Base-by-base conservation (phyloP, 1,140 invertebrate genomes). In the Nymphalis io region DNA sequence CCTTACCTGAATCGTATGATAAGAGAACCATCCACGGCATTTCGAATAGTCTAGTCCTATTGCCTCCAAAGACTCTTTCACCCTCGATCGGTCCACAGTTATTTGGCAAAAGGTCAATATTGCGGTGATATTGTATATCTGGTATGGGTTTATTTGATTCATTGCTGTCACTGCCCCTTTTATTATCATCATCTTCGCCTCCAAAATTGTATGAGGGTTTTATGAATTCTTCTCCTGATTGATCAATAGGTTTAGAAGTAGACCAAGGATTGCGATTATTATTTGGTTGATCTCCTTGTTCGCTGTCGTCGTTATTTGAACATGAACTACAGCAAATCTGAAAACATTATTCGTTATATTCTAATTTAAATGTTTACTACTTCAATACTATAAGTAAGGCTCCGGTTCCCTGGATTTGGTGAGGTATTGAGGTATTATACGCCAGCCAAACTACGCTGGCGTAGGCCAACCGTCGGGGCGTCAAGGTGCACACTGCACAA, bases 21-120 rank as follows among this genome's bases (percentile, higher is more conserved):
- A 95, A 75, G 0, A 95, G 81, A 0, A 93, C 94, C 94, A 95
- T 95, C 95, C 95, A 95, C 0, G 95, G 94, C 80, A 93, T 94
- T 68, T 95, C 93, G 64, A 92, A 93, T 1, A 95, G 70, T 1
- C 80, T 80, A 0, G 94, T 94, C 68, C 91, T 90, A 21, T 93
- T 92, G 0, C 94, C 95, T 12, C 93, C 92, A 20, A 93, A 76
- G 39, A 95, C 93, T 74, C 84, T 93, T 20, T 92, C 78, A 23
- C 82, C 62, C 4, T 90, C 86, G 5, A 88, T 79, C 4, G 60
- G 40, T 4, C 90, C 88, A 65, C 85, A 88, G 10, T 86, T 58
- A 0, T 16, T 77, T 0, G 85, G 83, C 16, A 95, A 60, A 0
- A 95, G 75, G 42, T 79, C 62, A 0, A 94, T 61, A 79, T 95